Base-by-base conservation (phyloP, 1,140 invertebrate species). In the Euschistus heros region DNA sequence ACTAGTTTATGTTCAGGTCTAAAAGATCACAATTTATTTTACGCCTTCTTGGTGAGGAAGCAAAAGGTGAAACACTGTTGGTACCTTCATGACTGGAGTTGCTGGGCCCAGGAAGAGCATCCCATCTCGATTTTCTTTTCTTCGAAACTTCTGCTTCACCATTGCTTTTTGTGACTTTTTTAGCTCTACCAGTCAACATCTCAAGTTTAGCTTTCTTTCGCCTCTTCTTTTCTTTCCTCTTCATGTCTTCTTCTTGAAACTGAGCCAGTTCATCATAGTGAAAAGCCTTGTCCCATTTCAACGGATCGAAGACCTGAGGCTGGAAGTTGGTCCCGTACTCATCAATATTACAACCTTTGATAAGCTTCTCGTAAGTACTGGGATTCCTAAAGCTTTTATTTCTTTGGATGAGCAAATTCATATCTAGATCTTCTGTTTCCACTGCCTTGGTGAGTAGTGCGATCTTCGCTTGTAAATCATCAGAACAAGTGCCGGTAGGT, bases 271-370 rank as follows among this genome's bases (percentile, higher is more conserved):
- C 89, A 76, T 97, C 94, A 77, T 93, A 97, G 74, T 85, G 95
- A 0, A 93, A 96, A 71, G 95, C 90, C 73, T 90, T 89, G 10
- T 84, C 86, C 92, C 92, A 97, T 70, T 86, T 86, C 66, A 91
- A 79, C 0, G 93, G 92, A 78, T 97, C 91, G 77, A 93, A 97
- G 42, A 94, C 85, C 69, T 92, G 87, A 63, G 91, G 82, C 17
- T 92, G 88, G 80, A 94, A 97, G 78, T 97, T 97, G 18, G 93
- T 95, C 27, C 94, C 93, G 71, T 95, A 80, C 78, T 97, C 94
- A 79, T 97, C 94, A 60, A 98, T 94, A 69, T 86, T 84, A 80
- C 92, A 94, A 78, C 88, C 94, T 68, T 92, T 86, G 71, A 98
- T 94, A 0, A 97, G 76, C 75, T 97, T 97, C 74, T 97, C 93